Evolutionary conservation across 2,888 invertebrate genomes (phyloP).

Genomic region (Pyrrhia umbra): DNA sequence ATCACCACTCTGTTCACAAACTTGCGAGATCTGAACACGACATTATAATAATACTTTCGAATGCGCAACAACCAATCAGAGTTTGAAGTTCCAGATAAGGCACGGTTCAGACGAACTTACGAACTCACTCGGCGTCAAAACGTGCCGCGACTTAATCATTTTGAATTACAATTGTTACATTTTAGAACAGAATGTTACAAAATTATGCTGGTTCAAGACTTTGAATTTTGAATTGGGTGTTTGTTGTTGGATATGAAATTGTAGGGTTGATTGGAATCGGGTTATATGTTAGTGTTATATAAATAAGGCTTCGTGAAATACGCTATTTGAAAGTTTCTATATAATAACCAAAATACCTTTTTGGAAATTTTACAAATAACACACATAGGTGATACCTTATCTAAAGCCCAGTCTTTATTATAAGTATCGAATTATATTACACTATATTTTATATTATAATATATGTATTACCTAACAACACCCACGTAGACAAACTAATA

Average conservation of each 20-base stretch:
- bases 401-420: too few relatives aligned
- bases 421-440: too few relatives aligned
- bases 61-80: conserved; percentile 63
- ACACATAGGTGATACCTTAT: too few relatives aligned
- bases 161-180: conserved; percentile 64
- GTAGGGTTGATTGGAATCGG: conserved; percentile 18
- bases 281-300: conserved; percentile 4
- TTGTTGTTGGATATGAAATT: conserved; percentile 35
- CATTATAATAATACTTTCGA: conserved; percentile 60
- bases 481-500: too few relatives aligned
- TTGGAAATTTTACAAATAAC: not conserved
- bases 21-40: conserved; percentile 52
- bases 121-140: conserved; percentile 60
- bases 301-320: conserved; percentile 3
- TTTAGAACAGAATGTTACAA: conserved; percentile 52
- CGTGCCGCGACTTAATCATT: conserved; percentile 70
- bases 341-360: not conserved
- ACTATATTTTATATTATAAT: too few relatives aligned
- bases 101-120: conserved; percentile 69
- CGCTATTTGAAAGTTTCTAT: not conserved
- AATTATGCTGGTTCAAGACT: conserved; percentile 42
- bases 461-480: too few relatives aligned
- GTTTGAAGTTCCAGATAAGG: conserved; percentile 66
- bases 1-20: conserved; percentile 27
- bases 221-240: conserved; percentile 13